These are phyloP conservation scores for Spinus olivaceus DNA, from an alignment of 2,797 vertebrate genomes.

Conservation along the genomic window DNA sequence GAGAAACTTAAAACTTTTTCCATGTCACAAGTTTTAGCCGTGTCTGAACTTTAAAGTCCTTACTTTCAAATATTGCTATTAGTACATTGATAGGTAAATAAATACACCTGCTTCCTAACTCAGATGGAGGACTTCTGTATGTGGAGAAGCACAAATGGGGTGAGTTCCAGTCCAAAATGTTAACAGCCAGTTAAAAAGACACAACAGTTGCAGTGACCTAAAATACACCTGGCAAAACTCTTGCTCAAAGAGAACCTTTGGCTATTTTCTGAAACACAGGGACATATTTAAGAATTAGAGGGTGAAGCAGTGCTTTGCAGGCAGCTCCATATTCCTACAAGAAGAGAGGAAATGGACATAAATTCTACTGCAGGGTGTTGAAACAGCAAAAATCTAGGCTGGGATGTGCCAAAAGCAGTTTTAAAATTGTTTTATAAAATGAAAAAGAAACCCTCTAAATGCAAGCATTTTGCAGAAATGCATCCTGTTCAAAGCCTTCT, in stretches of 20 bases:
- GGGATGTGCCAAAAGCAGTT: not conserved
- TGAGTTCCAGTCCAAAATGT: not conserved
- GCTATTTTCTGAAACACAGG: not conserved
- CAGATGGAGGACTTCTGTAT: not conserved
- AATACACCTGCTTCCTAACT: not conserved
- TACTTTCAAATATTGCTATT: not conserved
- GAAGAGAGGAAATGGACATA: not conserved
- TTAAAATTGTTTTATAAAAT: not conserved
- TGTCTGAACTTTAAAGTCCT: not conserved
- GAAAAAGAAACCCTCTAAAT: not conserved
- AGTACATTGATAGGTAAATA: not conserved
- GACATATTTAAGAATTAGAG: not conserved
- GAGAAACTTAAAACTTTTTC: not conserved
- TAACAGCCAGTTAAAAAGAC: not conserved
- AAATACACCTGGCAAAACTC: not conserved
- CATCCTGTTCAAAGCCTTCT: not conserved
- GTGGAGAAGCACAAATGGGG: not conserved
- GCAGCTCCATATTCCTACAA: not conserved
- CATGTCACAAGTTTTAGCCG: not conserved
- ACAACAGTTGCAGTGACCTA: not conserved
- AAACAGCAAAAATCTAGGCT: not conserved
- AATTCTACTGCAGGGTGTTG: not conserved
- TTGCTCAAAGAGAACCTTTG: not conserved
- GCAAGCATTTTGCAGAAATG: not conserved
- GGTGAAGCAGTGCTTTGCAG: not conserved